These are phyloP conservation scores for Tigriopus japonicus DNA, from an alignment of 1,140 invertebrate species.

Conservation along the genomic window DNA sequence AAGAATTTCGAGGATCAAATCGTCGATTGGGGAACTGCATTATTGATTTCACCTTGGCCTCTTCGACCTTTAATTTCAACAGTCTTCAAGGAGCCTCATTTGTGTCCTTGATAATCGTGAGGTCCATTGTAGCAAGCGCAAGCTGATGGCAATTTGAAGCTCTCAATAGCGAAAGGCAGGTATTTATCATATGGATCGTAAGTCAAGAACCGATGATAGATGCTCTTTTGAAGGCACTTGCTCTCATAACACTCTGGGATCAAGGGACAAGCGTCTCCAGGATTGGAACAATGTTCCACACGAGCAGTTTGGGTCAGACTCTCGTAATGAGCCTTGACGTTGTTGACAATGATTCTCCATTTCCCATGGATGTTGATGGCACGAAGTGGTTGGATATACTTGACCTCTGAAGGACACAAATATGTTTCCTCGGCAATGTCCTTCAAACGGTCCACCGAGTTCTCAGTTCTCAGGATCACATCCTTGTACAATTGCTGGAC, in stretches of 20 bases:
- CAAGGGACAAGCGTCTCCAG: conserved; percentile 19
- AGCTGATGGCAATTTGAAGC: conserved; percentile 16
- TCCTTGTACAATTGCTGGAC: conserved; percentile 19
- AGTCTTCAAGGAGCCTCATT: too few species aligned
- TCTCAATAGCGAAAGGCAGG: conserved; percentile 18
- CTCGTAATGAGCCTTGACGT: conserved; percentile 12
- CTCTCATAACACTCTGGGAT: conserved; percentile 20
- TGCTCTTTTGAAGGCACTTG: conserved; percentile 21
- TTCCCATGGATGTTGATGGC: conserved; percentile 20
- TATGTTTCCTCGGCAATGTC: conserved; percentile 19
- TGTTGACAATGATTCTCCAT: conserved; percentile 22
- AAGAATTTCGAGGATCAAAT: too few species aligned
- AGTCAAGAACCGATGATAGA: conserved; percentile 17
- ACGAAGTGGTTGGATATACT: conserved; percentile 20
- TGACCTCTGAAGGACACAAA: conserved; percentile 17
- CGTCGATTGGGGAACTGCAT: too few species aligned
- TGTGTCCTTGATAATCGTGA: too few species aligned
- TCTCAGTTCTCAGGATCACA: conserved; percentile 17
- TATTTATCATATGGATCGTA: conserved; percentile 19
- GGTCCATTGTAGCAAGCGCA: conserved; percentile 18
- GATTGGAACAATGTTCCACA: conserved; percentile 20
- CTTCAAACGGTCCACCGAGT: conserved; percentile 19
- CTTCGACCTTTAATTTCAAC: too few species aligned
- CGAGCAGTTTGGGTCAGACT: conserved; percentile 12
- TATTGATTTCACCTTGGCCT: too few species aligned